Evolutionary conservation across 30 jellyfish, hydroid and myxozoan genomes (phyloP).

Genomic region (Aurelia sp.): DNA sequence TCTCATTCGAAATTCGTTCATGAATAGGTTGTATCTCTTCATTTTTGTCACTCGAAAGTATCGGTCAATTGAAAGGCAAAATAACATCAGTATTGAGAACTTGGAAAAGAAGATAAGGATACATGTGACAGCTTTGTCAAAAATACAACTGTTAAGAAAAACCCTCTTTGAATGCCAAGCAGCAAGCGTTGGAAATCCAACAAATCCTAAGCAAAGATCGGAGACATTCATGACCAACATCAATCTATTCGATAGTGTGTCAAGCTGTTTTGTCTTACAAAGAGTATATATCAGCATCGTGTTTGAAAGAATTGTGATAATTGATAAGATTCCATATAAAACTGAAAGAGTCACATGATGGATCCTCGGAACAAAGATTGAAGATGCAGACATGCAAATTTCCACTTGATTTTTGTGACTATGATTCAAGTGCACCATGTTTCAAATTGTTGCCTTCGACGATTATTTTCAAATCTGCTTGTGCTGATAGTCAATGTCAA

Average conservation of each 20-base stretch:
- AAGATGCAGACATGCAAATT: no score
- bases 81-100: constrained; percentile 8
- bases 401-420: no score
- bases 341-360: no score
- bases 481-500: no score
- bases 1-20: constrained; percentile 53
- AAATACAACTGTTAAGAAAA: constrained; percentile 5
- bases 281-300: constrained; percentile 40
- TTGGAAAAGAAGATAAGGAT: constrained; percentile 19
- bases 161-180: neutral
- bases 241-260: constrained; percentile 37
- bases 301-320: constrained; percentile 5
- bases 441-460: no score
- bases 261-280: constrained; percentile 42
- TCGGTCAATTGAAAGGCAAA: constrained; percentile 31
- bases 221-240: constrained; percentile 43
- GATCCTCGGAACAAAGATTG: no score
- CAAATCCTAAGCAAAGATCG: constrained; percentile 43
- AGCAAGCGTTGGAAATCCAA: constrained; percentile 20
- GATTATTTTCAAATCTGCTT: no score
- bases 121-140: constrained; percentile 21
- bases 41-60: constrained; percentile 49
- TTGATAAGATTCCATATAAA: neutral
- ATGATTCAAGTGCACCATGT: no score
- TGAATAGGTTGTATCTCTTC: constrained; percentile 33